phyloP scores from a whole-genome alignment of 2,888 invertebrate species.

The Metallyticus violacea region DNA sequence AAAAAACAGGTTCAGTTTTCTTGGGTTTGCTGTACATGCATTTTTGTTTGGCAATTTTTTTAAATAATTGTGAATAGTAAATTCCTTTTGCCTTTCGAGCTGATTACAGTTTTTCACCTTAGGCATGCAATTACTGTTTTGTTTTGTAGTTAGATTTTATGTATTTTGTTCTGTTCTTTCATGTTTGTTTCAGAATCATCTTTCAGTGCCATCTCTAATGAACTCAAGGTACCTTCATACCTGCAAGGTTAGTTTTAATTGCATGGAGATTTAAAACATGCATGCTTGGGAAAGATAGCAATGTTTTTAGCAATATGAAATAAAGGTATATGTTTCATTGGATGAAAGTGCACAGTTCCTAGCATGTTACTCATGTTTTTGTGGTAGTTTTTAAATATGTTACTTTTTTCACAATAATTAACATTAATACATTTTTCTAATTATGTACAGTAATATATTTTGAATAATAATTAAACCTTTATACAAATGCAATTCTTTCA shows the following conservation, averaged over 20 bases:
- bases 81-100: neutral
- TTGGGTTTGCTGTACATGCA: neutral
- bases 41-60: neutral
- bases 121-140: slow-evolving; percentile 48
- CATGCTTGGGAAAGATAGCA: neutral
- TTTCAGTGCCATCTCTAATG: slow-evolving; percentile 71
- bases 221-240: slow-evolving; percentile 80
- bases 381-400: neutral
- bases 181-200: slow-evolving; percentile 76
- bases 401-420: neutral
- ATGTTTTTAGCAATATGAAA: slow-evolving; percentile 1
- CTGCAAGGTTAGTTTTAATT: slow-evolving; percentile 68
- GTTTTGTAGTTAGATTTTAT: slow-evolving; percentile 48
- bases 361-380: neutral
- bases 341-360: neutral
- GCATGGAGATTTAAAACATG: neutral
- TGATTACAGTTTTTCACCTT: neutral
- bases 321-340: slow-evolving; percentile 36
- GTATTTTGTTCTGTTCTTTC: slow-evolving; percentile 53
- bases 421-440: neutral
- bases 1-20: too few relatives aligned
- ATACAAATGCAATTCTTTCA: too few relatives aligned
- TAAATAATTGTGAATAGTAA: neutral
- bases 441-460: too few relatives aligned
- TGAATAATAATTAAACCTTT: neutral